Base-by-base conservation (phyloP, 2,113 vertebrate species). In the Gorsachius goisagi region DNA sequence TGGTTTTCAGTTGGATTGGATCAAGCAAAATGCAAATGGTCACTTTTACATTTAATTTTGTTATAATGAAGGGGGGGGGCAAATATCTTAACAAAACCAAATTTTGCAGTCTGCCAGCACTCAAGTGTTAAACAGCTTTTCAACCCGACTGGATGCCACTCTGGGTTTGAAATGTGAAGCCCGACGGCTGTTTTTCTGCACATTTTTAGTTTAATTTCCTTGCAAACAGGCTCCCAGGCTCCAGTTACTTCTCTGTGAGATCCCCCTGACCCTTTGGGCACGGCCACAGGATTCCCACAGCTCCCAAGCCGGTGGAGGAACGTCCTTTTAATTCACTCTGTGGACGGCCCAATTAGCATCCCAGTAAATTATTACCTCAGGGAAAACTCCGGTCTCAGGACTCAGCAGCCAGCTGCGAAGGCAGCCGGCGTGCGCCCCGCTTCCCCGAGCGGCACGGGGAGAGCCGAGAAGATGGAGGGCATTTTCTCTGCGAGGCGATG, bases 111-210 rank as follows among this genome's bases (percentile, higher is more conserved):
- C 69, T 78, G 58, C 56, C 59, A 50, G 59, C 1, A 6, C 67
- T 92, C 62, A 45, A 41, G 69, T 30, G 74, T 60, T 88, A 89
- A 94, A 89, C 62, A 82, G 94, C 86, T 93, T 95, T 91, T 85
- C 78, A 86, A 64, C 82, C 66, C 84, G 79, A 89, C 74, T 87
- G 86, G 92, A 91, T 82, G 68, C 94, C 84, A 73, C 74, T 94
- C 93, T 39, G 87, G 23, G 55, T 58, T 85, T 85, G 88, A 93
- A 95, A 89, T 24, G 63, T 83, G 86, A 94, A 92, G 91, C 96
- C 89, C 27, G 2, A 49, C 3, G 71, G 95, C 95, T 95, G 75
- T 95, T 92, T 94, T 88, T 66, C 82, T 82, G 47, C 91, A 82
- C 77, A 22, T 78, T 91, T 92, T 89, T 66, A 55, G 45, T 89